Evolutionary conservation across 2,113 vertebrate species (phyloP).

Genomic region (Equus przewalskii): DNA sequence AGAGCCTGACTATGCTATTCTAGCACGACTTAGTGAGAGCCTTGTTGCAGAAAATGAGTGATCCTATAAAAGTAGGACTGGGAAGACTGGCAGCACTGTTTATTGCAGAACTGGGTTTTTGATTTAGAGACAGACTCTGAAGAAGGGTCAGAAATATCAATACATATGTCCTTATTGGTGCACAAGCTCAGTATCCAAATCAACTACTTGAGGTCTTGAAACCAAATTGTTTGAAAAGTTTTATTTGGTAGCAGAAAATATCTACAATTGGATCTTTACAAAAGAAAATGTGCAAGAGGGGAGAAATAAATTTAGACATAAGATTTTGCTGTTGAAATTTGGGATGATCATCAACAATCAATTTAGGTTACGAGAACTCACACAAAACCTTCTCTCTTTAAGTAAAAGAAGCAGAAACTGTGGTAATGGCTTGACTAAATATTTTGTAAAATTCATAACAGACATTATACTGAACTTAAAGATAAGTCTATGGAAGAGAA

Average conservation of each 20-base stretch:
- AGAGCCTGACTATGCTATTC: neutral
- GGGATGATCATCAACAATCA: neutral
- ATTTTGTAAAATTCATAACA: slow-evolving; percentile 5
- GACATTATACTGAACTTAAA: neutral
- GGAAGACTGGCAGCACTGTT: neutral
- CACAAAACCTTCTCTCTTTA: neutral
- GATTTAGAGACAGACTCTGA: neutral
- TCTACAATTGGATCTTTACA: slow-evolving; percentile 63
- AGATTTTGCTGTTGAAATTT: slow-evolving; percentile 58
- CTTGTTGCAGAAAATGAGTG: neutral
- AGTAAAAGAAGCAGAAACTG: slow-evolving; percentile 4
- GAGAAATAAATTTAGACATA: slow-evolving; percentile 43
- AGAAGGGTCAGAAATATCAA: neutral
- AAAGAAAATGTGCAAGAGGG: slow-evolving; percentile 48
- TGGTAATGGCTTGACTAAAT: neutral
- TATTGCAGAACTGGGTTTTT: neutral
- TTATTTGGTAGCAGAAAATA: slow-evolving; percentile 73
- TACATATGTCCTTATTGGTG: neutral
- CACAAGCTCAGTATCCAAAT: neutral
- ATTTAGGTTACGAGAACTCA: slow-evolving; percentile 24
- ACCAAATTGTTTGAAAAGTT: slow-evolving; percentile 69
- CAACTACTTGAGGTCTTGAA: slow-evolving; percentile 48
- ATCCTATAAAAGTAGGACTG: neutral
- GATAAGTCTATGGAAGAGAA: neutral
- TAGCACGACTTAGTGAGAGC: neutral